A percentile compares a stretch with the other conserved stretches of the same genome.
These are phyloP conservation scores for Liopterus haemorrhoidalis DNA, from an alignment of 2,888 invertebrate species.

Conservation along the genomic window DNA sequence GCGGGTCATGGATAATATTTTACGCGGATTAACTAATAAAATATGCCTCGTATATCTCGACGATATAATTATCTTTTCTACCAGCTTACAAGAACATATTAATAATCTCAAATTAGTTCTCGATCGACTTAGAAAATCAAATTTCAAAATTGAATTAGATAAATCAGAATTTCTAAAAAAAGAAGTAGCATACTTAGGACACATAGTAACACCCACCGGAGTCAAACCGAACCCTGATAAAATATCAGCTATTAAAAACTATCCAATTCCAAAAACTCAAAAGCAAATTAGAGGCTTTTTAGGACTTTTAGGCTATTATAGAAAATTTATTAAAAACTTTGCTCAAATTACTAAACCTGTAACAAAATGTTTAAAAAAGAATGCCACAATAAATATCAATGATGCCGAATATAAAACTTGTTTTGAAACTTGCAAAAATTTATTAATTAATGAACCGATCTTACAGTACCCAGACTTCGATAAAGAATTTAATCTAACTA, in stretches of 20 bases:
- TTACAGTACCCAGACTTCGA: conserved; percentile 40
- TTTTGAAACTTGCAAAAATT: too few species aligned
- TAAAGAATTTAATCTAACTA: conserved; percentile 35
- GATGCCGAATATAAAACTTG: too few species aligned
- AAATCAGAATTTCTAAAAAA: conserved; percentile 32
- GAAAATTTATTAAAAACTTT: conserved; percentile 30
- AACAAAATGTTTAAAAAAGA: too few species aligned
- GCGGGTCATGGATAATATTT: conserved; percentile 33
- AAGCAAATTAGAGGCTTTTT: conserved; percentile 35
- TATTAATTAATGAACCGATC: conserved; percentile 32
- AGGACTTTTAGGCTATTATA: conserved; percentile 32
- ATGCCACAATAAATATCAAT: too few species aligned
- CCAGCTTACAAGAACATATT: too few species aligned
- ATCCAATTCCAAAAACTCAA: conserved; percentile 28
- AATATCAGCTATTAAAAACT: conserved; percentile 27
- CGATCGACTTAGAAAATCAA: conserved; percentile 26
- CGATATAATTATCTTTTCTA: conserved; percentile 36
- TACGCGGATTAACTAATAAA: conserved; percentile 30
- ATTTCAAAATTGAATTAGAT: conserved; percentile 33
- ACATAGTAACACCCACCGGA: too few species aligned
- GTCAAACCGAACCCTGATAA: too few species aligned
- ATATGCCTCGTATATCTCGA: conserved; percentile 35
- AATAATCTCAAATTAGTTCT: conserved; percentile 30
- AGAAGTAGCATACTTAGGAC: conserved; percentile 36
- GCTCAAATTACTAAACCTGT: too few species aligned